Percentiles rank a stretch among this genome's conserved stretches.
Evolutionary conservation across 2,113 vertebrate genomes (phyloP).

Genomic region (Nesospiza acunhae): DNA sequence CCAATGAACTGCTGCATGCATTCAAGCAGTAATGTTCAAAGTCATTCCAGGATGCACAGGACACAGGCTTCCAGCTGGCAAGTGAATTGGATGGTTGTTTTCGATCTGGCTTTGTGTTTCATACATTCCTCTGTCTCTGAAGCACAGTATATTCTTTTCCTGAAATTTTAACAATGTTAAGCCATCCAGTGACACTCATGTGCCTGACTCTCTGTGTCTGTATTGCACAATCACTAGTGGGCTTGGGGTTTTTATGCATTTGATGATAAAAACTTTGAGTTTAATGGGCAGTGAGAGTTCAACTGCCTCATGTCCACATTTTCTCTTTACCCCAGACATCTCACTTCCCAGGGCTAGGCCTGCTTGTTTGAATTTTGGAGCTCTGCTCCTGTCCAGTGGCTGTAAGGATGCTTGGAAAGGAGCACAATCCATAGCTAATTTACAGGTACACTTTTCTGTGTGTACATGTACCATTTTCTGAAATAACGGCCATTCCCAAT

Average conservation of each 20-base stretch:
- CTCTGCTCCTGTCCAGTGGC: neutral
- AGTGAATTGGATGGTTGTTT: neutral
- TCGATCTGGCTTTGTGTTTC: neutral
- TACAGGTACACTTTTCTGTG: neutral
- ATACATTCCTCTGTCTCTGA: neutral
- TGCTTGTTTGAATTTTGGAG: conserved; percentile 16
- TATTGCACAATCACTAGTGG: neutral
- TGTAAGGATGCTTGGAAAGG: neutral
- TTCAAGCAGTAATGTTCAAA: neutral
- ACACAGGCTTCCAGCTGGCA: neutral
- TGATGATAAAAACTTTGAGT: neutral
- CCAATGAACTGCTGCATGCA: neutral
- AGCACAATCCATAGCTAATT: neutral
- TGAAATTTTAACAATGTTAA: neutral
- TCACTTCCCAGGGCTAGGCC: neutral
- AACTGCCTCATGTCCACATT: neutral
- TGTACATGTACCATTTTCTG: neutral
- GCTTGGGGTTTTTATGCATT: neutral
- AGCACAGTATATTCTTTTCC: neutral
- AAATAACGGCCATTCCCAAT: neutral
- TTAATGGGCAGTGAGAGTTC: neutral
- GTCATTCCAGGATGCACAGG: neutral
- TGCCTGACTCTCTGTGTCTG: neutral
- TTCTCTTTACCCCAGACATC: neutral
- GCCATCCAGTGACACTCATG: neutral